phyloP scores from a whole-genome alignment of 2,888 invertebrate genomes.

The Corbicula japonica region DNA sequence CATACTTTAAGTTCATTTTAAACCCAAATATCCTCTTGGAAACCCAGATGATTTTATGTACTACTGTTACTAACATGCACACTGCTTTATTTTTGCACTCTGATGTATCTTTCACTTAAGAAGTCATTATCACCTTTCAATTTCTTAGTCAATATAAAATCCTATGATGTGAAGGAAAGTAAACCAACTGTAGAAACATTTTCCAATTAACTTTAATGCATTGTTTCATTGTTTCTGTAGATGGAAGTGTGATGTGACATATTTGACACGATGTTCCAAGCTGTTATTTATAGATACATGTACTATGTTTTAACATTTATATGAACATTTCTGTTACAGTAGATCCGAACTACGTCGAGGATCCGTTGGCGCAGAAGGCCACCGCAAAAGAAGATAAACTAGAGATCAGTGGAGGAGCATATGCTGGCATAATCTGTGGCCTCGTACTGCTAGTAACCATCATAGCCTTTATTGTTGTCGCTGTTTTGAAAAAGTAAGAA shows the following conservation, averaged over 20 bases:
- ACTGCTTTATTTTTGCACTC: no score
- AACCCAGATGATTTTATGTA: no score
- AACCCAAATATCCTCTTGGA: no score
- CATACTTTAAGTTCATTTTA: no score
- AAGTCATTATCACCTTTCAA: no score
- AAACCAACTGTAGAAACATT: background rate
- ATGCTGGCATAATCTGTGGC: conserved; percentile 74
- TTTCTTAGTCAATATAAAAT: background rate
- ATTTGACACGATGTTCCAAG: background rate
- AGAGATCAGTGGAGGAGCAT: conserved; percentile 67
- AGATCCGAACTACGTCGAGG: conserved; percentile 32
- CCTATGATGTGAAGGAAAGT: background rate
- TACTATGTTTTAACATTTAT: no score
- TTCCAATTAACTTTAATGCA: background rate
- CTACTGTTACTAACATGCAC: no score
- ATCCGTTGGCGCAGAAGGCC: background rate
- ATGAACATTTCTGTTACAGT: conserved; percentile 30
- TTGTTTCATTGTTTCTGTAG: background rate
- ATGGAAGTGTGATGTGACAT: background rate
- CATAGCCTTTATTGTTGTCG: conserved; percentile 62
- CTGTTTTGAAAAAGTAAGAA: conserved; percentile 69
- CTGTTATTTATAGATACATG: background rate
- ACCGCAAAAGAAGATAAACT: background rate
- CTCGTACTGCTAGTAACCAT: conserved; percentile 64
- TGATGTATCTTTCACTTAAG: no score